Conservation (phyloP, 2,888 invertebrate genomes). For the Callosobruchus maculatus region DNA sequence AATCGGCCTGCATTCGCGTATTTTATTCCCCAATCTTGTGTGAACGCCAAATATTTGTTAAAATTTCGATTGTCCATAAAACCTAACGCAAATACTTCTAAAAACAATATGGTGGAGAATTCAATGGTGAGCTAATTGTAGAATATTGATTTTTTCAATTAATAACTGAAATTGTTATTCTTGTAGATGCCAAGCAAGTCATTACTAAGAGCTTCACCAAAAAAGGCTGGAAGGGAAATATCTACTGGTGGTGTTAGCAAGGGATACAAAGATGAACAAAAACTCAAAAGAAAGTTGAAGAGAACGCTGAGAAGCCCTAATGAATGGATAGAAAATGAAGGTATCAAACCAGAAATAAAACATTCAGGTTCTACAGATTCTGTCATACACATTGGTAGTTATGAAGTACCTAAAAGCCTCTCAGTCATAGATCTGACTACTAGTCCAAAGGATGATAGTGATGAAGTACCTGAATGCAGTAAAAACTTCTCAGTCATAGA, state of each 20-base stretch:
- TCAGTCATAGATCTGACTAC: conserved; percentile 18
- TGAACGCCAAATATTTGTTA: not conserved
- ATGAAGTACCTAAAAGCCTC: conserved; percentile 7
- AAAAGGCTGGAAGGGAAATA: not conserved
- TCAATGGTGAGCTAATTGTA: not conserved
- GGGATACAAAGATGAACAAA: conserved; percentile 10
- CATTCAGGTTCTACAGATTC: conserved; percentile 14
- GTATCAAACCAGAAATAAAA: conserved; percentile 19
- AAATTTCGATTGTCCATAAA: not conserved
- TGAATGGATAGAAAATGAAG: conserved; percentile 20
- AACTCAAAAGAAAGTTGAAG: conserved; percentile 11
- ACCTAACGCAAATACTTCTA: not conserved
- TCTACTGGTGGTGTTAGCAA: conserved; percentile 12
- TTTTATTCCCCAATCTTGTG: too few species aligned
- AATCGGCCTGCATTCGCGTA: too few species aligned
- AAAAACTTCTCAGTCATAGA: too few species aligned
- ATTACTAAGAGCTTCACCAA: not conserved
- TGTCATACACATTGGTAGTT: conserved; percentile 18
- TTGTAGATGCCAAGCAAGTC: not conserved
- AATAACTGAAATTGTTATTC: conserved; percentile 6
- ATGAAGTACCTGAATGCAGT: too few species aligned
- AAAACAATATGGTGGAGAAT: not conserved
- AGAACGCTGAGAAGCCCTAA: conserved; percentile 8
- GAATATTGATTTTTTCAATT: not conserved
- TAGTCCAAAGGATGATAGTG: too few species aligned